These are phyloP conservation scores for Autographa pulchrina DNA, from an alignment of 2,888 invertebrate genomes.

Conservation along the genomic window DNA sequence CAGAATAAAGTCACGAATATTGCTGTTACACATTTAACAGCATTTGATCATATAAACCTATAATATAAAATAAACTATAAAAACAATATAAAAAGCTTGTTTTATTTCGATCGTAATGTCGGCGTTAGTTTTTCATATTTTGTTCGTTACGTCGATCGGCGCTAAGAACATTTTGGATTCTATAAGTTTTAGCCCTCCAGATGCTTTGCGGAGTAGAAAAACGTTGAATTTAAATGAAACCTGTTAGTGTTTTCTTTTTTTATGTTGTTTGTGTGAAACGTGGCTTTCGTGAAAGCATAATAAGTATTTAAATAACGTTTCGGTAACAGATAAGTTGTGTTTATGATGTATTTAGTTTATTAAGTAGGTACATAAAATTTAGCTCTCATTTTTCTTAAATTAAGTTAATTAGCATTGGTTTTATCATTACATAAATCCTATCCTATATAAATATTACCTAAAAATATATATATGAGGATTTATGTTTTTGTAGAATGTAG, in stretches of 20 bases:
- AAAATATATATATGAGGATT: too few relatives aligned
- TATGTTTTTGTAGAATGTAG: too few relatives aligned
- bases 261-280: neutral
- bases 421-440: too few relatives aligned
- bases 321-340: too few relatives aligned
- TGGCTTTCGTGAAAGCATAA: neutral
- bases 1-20: neutral
- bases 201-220: neutral
- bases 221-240: constrained; percentile 52
- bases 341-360: too few relatives aligned
- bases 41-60: constrained; percentile 45
- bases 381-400: too few relatives aligned
- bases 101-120: constrained; percentile 47
- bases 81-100: constrained; percentile 31
- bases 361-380: too few relatives aligned
- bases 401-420: too few relatives aligned
- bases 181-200: neutral
- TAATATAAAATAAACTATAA: constrained; percentile 46
- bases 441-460: too few relatives aligned
- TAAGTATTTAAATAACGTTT: too few relatives aligned
- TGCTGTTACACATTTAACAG: constrained; percentile 6
- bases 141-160: constrained; percentile 11
- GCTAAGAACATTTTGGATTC: constrained; percentile 21
- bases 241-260: constrained; percentile 58
- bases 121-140: constrained; percentile 17